These are phyloP conservation scores for Nilaparvata lugens DNA, from an alignment of 1,140 invertebrate genomes.

Conservation along the genomic window DNA sequence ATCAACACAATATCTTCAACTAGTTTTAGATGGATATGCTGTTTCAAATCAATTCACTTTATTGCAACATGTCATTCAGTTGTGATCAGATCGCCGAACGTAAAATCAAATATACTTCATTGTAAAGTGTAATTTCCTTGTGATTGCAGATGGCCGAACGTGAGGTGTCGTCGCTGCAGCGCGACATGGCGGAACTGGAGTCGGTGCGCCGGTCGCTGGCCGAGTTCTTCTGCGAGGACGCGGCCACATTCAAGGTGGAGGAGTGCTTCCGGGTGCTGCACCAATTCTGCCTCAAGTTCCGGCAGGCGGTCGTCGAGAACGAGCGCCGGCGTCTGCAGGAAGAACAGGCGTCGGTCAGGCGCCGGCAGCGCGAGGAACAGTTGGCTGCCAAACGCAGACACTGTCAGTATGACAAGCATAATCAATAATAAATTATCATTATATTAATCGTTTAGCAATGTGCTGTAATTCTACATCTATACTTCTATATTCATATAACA, in stretches of 20 bases:
- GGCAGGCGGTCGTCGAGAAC: conserved; percentile 73
- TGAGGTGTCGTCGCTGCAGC: conserved; percentile 66
- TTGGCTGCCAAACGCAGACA: conserved; percentile 52
- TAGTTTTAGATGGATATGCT: no score
- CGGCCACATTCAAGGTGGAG: conserved; percentile 82
- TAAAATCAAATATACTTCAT: no score
- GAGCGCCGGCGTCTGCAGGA: conserved; percentile 66
- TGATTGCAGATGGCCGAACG: conserved; percentile 59
- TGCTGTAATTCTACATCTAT: no score
- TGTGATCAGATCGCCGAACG: no score
- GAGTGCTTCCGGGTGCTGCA: conserved; percentile 89
- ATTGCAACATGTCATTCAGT: no score
- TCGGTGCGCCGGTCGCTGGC: conserved; percentile 66
- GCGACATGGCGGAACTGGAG: conserved; percentile 74
- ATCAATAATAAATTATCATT: no score
- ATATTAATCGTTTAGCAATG: no score
- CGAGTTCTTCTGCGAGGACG: conserved; percentile 93
- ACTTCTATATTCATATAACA: no score
- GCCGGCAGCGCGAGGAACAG: conserved; percentile 69
- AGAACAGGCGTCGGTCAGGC: conserved; percentile 64
- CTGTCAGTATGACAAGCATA: conserved; percentile 39
- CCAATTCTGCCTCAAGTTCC: conserved; percentile 78
- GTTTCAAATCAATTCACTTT: no score
- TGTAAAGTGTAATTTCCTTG: no score
- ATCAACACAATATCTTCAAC: no score